A percentile compares a stretch with the other conserved stretches of the same genome.
These are phyloP conservation scores for Drosophila mulleri DNA, from an alignment of 2,888 invertebrate species.

Conservation along the genomic window DNA sequence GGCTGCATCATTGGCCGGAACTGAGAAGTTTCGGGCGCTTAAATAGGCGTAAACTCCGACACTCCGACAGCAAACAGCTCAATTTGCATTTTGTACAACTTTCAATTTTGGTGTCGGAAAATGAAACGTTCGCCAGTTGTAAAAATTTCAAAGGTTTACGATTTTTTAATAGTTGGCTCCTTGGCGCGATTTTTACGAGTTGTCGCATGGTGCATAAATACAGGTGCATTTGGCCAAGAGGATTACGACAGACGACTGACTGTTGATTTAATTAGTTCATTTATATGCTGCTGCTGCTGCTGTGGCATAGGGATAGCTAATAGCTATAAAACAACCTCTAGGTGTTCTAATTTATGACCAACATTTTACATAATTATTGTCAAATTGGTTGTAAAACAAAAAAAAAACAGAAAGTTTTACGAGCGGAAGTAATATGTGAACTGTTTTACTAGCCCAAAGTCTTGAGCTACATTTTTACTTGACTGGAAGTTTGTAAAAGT, in stretches of 20 bases:
- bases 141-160: conserved; percentile 68
- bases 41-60: conserved; percentile 66
- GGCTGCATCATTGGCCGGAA: conserved; percentile 55
- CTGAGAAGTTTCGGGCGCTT: conserved; percentile 41
- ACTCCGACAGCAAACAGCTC: conserved; percentile 57
- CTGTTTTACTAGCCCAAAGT: conserved; percentile 24
- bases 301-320: not conserved
- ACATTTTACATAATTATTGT: conserved; percentile 50
- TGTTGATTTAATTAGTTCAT: conserved; percentile 71
- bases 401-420: conserved; percentile 41
- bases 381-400: conserved; percentile 49
- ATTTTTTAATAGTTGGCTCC: conserved; percentile 64
- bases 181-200: conserved; percentile 68
- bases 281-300: conserved; percentile 47
- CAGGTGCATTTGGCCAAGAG: conserved; percentile 21
- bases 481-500: not conserved
- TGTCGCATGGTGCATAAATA: conserved; percentile 1
- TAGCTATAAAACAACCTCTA: conserved; percentile 26
- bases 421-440: conserved; percentile 60
- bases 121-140: conserved; percentile 47
- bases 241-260: conserved; percentile 23
- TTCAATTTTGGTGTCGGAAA: conserved; percentile 55
- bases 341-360: conserved; percentile 55
- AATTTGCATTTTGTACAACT: conserved; percentile 79
- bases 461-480: not conserved